Evolutionary conservation across 2,797 vertebrate genomes (phyloP), one percentile per base, ranked within the genome.

Genomic region (Pangasius djambal): DNA sequence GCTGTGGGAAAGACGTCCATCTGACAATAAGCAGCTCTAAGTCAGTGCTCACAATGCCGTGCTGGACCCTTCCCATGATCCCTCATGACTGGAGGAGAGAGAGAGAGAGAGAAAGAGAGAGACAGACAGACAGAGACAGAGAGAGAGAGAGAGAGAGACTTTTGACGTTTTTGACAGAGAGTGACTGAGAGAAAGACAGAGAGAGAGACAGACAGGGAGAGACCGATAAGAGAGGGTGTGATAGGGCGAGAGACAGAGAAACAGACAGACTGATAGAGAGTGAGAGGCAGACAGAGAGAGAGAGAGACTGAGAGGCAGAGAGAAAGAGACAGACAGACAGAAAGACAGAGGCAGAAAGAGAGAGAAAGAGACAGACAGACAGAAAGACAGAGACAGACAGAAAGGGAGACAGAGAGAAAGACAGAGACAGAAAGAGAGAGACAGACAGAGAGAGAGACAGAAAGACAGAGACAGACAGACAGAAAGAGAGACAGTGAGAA

Each of bases 1-100:
- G 94, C 93, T 94, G 94, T 96, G 94, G 95, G 95, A 96, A 96
- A 94, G 94, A 94, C 93, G 92, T 90, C 88, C 89, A 91, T 95
- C 94, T 94, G 95, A 96, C 94, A 95, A 95, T 95, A 95, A 95
- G 93, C 94, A 95, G 94, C 92, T 86, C 91, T 93, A 95, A 94
- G 94, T 94, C 93, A 88, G 90, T 90, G 40, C 44, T 50, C 63
- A 50, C 61, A 67, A 93, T 91, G 94, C 86, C 48, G 89, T 90
- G 77, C 85, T 87, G 83, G 84, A 90, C 89, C 81, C 86, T 65
- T 89, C 91, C 78, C 86, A 87, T 90, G 85, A 92, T 92, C 89
- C 91, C 90, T 92, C 86, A 93, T 91, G 94, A 94, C 91, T 94
- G 92, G 90, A 22, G 15, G 82, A 28, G 2, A 48, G 59, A 48